phyloP scores from a whole-genome alignment of 2,113 vertebrate genomes.

The Tapirus terrestris region DNA sequence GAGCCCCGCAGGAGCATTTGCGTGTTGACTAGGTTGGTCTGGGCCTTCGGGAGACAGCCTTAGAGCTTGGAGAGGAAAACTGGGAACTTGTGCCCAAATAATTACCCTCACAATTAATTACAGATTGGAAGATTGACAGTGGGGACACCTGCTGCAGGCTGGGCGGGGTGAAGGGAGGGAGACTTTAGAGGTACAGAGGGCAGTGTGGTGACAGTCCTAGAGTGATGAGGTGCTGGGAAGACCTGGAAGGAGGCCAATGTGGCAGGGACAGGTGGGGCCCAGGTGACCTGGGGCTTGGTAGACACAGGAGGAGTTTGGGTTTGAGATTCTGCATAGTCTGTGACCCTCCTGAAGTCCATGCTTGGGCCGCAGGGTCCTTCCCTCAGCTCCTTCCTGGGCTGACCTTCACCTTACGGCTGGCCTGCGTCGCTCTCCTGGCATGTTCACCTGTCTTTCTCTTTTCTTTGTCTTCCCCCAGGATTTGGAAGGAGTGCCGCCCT shows the following conservation, averaged over 20 bases:
- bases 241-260: not conserved
- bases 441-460: constrained; percentile 6
- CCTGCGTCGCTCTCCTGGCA: too few relatives aligned
- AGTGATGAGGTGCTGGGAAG: not conserved
- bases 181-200: not conserved
- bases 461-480: constrained; percentile 84
- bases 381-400: accelerated
- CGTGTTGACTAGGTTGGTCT: not conserved
- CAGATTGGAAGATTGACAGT: not conserved
- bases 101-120: too few relatives aligned
- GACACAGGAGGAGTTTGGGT: not conserved
- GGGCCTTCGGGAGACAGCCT: too few relatives aligned
- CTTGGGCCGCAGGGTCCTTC: accelerated
- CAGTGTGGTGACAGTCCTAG: too few relatives aligned
- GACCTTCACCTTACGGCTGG: not conserved
- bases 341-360: accelerated
- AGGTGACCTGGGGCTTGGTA: accelerated
- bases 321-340: accelerated
- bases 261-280: not conserved
- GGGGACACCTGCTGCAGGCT: not conserved
- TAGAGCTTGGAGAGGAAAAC: not conserved
- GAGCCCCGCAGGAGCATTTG: accelerated
- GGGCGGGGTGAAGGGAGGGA: too few relatives aligned
- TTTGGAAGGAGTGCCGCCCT: constrained; percentile 93
- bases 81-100: accelerated